Evolutionary conservation across 2,888 invertebrate species (phyloP), one percentile per base, ranked within the genome.

Genomic region (Antitype chi): DNA sequence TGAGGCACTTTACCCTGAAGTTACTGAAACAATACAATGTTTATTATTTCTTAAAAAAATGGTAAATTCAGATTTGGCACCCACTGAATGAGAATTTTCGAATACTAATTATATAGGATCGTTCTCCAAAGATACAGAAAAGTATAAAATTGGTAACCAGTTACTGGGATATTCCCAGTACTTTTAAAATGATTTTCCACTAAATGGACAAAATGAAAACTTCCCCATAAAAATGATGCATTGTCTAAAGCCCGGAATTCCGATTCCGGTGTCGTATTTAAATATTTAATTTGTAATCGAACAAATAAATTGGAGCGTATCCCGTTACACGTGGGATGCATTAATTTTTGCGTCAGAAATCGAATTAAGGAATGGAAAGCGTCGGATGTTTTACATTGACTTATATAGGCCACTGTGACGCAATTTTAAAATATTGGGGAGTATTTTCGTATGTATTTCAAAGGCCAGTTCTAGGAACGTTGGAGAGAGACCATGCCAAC

Each of bases 231-330:
- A 8, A 6, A 74, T 32, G 9, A 71, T 25, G 17, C 32, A 23
- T 20, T 57, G 25, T 52, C 20, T n/a, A 8, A 6, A 6, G 6
- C 52, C 6, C 28, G 17, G 23, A 78, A 32, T 20, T 68, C 17
- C 20, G 8, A 66, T 59, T 59, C 28, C 20, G 1, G 17, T 59
- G 7, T 52, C 57, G 2, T 23, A 52, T 66, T 66, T 20, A 57
- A 57, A 76, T 77, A 64, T 49, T 76, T 28, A 57, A 66, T 64
- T 68, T 67, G 52, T 6, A 43, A 68, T 68, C 2, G 52, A 60
- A 59, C 32, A 60, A 78, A 76, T 67, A 52, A 68, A 78, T 68
- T 78, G 52, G 28, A 32, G 17, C 25, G 52, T 6, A 67, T 78
- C 15, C 2, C n/a, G 20, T 78, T 60, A 67, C 78, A 13, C 59